These are phyloP conservation scores for Sebastes hopkinsi DNA, from an alignment of 2,797 vertebrate genomes.

Conservation along the genomic window DNA sequence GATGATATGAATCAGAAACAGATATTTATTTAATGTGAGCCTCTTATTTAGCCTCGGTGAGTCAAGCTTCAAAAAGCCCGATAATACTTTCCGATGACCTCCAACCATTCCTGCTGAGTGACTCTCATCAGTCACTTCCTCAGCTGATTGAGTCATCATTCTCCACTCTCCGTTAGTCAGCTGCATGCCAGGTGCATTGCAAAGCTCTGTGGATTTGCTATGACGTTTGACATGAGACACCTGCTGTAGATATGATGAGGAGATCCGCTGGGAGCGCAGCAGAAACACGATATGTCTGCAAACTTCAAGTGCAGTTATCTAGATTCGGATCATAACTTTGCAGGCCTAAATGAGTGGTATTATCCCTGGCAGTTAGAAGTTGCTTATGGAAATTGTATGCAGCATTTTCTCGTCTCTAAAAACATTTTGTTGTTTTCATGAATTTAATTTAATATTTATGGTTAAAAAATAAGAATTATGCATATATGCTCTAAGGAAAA, in stretches of 20 bases:
- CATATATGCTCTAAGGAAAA: background rate
- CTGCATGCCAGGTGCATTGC: conserved; percentile 72
- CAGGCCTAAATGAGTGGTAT: background rate
- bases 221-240: conserved; percentile 66
- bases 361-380: background rate
- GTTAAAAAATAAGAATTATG: background rate
- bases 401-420: background rate
- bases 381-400: background rate
- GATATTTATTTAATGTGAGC: conserved; percentile 33
- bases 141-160: conserved; percentile 73
- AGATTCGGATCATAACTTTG: background rate
- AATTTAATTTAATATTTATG: background rate
- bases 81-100: conserved; percentile 72
- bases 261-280: conserved; percentile 15
- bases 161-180: conserved; percentile 63
- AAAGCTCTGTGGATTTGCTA: conserved; percentile 54
- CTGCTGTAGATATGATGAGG: conserved; percentile 47
- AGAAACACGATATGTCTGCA: background rate
- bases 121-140: conserved; percentile 77
- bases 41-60: conserved; percentile 37
- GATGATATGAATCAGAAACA: conserved; percentile 52
- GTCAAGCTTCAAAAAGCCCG: conserved; percentile 50
- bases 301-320: background rate
- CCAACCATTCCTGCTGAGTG: conserved; percentile 56
- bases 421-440: background rate